Conservation (phyloP, 2,797 vertebrate species). For the Melanotaenia trifasciata region DNA sequence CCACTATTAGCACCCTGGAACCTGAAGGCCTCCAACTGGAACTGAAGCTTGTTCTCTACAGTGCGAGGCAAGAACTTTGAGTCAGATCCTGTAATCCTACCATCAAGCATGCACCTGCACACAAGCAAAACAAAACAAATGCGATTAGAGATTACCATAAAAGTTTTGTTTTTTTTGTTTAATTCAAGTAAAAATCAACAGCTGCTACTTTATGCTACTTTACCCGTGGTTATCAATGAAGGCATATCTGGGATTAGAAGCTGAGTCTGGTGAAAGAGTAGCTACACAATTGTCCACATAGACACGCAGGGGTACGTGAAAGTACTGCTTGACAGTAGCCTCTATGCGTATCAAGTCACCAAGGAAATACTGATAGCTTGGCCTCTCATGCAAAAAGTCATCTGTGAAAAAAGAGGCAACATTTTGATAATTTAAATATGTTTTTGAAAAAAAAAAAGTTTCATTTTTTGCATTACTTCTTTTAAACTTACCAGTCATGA, state of each 20-base stretch:
- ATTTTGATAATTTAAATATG: neutral
- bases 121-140: neutral
- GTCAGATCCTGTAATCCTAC: slow-evolving; percentile 56
- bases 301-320: slow-evolving; percentile 75
- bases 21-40: slow-evolving; percentile 79
- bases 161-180: too few relatives aligned
- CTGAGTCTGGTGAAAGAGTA: slow-evolving; percentile 35
- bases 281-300: slow-evolving; percentile 75
- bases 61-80: slow-evolving; percentile 69
- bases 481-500: slow-evolving; percentile 75
- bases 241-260: slow-evolving; percentile 61
- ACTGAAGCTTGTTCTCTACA: slow-evolving; percentile 56
- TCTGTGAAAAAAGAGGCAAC: slow-evolving; percentile 47
- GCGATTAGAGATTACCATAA: neutral
- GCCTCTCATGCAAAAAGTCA: slow-evolving; percentile 70
- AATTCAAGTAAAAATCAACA: neutral
- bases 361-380: slow-evolving; percentile 60
- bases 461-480: neutral
- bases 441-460: neutral
- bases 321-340: slow-evolving; percentile 67
- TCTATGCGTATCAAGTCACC: slow-evolving; percentile 73
- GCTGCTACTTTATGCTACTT: neutral
- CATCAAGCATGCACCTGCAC: slow-evolving; percentile 77
- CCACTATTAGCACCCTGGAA: slow-evolving; percentile 60
- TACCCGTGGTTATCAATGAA: slow-evolving; percentile 78